Evolutionary conservation across 2,797 vertebrate species (phyloP).

Genomic region (Podarcis siculus): DNA sequence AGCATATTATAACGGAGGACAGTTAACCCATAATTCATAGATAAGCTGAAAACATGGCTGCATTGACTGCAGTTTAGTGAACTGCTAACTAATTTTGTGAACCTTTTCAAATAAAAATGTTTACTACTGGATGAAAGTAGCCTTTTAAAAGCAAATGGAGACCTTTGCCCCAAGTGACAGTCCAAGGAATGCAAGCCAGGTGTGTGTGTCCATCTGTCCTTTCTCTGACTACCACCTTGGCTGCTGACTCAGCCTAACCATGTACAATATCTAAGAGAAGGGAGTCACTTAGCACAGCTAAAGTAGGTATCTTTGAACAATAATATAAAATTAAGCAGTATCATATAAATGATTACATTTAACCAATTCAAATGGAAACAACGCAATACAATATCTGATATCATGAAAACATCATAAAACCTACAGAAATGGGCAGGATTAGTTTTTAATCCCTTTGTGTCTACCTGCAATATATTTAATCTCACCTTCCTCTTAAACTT

Average conservation of each 20-base stretch:
- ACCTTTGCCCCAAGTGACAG: background rate
- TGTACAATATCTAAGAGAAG: background rate
- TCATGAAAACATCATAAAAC: no score
- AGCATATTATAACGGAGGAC: slow-evolving; percentile 50
- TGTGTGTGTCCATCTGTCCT: background rate
- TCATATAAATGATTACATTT: no score
- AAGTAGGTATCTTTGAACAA: no score
- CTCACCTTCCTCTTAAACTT: no score
- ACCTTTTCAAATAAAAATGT: slow-evolving; percentile 52
- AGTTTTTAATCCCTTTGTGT: background rate
- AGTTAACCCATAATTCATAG: slow-evolving; percentile 37
- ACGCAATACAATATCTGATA: no score
- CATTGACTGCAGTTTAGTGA: slow-evolving; percentile 58
- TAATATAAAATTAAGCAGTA: no score
- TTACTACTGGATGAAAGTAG: slow-evolving; percentile 42
- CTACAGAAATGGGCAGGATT: no score
- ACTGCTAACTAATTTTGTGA: slow-evolving; percentile 50
- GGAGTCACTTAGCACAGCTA: background rate
- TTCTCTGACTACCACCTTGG: no score
- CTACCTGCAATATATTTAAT: background rate
- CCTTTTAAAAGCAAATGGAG: background rate
- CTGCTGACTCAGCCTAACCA: background rate
- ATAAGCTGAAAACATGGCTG: slow-evolving; percentile 55
- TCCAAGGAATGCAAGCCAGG: background rate
- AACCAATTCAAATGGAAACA: no score